A percentile compares a stretch with the other conserved stretches of the same genome.
Conservation (phyloP, 23 tunicate genomes). For the Halocynthia roretzi region DNA sequence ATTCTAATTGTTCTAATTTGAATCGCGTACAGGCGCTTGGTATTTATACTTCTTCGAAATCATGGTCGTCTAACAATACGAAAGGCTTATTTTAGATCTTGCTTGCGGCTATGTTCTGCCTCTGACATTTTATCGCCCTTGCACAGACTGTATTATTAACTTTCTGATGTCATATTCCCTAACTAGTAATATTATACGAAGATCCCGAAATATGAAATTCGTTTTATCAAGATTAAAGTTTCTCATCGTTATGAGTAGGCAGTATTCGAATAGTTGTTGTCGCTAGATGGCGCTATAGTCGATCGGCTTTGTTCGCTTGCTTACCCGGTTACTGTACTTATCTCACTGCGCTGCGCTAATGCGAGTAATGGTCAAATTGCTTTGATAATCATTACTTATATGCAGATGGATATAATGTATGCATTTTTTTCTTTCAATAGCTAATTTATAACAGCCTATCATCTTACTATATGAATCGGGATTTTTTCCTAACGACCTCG, state of each 20-base stretch:
- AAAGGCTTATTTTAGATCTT: not conserved
- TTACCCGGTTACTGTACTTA: no score
- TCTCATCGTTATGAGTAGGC: not conserved
- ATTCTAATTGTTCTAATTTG: no score
- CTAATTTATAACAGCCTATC: no score
- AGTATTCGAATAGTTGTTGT: not conserved
- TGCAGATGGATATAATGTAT: no score
- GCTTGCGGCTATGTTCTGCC: not conserved
- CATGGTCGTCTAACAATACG: not conserved
- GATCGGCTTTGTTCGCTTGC: no score
- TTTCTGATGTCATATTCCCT: slow-evolving; percentile 19
- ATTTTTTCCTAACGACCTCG: no score
- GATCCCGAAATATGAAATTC: slow-evolving; percentile 16
- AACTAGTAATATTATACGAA: slow-evolving; percentile 4
- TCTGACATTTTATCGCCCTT: not conserved
- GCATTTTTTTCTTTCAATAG: no score
- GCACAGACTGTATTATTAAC: not conserved
- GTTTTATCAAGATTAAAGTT: slow-evolving; percentile 24
- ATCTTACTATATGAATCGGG: no score
- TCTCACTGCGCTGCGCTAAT: no score
- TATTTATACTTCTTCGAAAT: slow-evolving; percentile 4
- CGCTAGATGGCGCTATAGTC: no score
- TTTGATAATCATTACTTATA: no score
- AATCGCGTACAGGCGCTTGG: not conserved
- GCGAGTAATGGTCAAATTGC: no score